These are phyloP conservation scores for Ammodytes dubius DNA, from an alignment of 2,113 vertebrate genomes.

Conservation along the genomic window DNA sequence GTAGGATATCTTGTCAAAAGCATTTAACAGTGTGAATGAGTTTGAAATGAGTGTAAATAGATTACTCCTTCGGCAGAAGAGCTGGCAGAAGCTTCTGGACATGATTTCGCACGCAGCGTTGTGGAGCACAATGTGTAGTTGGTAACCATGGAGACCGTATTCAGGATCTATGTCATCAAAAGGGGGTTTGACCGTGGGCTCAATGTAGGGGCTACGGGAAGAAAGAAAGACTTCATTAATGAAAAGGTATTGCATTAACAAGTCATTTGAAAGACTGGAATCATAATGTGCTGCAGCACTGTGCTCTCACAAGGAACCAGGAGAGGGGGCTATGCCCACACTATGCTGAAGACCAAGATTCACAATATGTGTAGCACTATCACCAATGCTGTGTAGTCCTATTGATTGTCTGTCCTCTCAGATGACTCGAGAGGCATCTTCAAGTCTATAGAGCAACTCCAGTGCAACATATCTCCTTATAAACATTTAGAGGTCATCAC, in stretches of 20 bases:
- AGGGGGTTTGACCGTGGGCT: conserved; percentile 67
- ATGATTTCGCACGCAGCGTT: conserved; percentile 81
- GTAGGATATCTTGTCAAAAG: not conserved
- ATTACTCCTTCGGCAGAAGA: conserved; percentile 91
- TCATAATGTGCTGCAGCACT: not conserved
- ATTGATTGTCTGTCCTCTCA: not conserved
- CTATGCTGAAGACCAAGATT: not conserved
- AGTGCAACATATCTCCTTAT: not conserved
- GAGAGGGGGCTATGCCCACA: conserved; percentile 79
- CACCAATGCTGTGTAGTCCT: not conserved
- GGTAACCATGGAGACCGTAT: conserved; percentile 90
- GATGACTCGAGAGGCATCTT: not conserved
- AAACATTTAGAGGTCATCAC: not conserved
- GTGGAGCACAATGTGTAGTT: conserved; percentile 89
- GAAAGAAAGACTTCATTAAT: conserved; percentile 11
- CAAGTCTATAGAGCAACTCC: not conserved
- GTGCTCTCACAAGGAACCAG: conserved; percentile 60
- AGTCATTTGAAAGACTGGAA: not conserved
- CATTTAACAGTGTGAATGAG: not conserved
- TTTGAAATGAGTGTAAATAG: conserved; percentile 15
- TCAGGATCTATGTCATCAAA: conserved; percentile 88
- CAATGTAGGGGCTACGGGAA: conserved; percentile 78
- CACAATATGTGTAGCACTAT: no score
- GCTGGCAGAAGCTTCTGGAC: conserved; percentile 84
- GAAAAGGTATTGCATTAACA: not conserved